phyloP scores from a whole-genome alignment of 2,113 vertebrate species.

The Gasterosteus aculeatus region DNA sequence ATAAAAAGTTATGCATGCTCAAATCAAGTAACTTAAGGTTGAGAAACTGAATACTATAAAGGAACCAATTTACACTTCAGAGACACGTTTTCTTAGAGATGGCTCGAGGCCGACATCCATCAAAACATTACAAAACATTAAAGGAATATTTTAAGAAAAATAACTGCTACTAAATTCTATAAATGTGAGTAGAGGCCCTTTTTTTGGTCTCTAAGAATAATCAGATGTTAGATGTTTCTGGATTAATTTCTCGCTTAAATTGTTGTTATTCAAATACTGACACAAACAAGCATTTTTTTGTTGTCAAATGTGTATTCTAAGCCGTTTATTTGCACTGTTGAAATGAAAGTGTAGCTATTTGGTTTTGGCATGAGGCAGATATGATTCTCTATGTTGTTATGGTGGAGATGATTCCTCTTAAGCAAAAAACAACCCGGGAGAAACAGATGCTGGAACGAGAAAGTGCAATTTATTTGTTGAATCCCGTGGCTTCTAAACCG shows the following conservation, averaged over 20 bases:
- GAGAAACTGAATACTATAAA: no score
- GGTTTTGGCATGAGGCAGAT: neutral
- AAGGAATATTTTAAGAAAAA: neutral
- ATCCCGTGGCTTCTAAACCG: conserved; percentile 10
- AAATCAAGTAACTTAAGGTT: no score
- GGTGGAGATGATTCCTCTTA: conserved; percentile 7
- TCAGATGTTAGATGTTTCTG: neutral
- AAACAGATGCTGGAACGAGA: neutral
- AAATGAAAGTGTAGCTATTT: neutral
- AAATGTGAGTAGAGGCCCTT: no score
- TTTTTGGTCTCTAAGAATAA: no score
- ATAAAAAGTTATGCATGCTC: neutral
- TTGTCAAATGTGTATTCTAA: conserved; percentile 22
- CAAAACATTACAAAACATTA: neutral
- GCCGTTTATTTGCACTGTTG: neutral
- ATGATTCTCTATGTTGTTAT: neutral
- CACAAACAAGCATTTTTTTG: conserved; percentile 4
- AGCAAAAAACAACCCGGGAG: conserved; percentile 16
- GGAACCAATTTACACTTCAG: no score
- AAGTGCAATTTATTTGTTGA: conserved; percentile 20
- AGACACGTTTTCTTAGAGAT: no score
- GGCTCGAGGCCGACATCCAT: no score
- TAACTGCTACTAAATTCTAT: neutral
- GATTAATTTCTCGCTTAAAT: neutral
- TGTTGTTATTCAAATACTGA: conserved; percentile 1